These are phyloP conservation scores for Eonycteris spelaea DNA, from an alignment of 2,113 vertebrate species.

Conservation along the genomic window DNA sequence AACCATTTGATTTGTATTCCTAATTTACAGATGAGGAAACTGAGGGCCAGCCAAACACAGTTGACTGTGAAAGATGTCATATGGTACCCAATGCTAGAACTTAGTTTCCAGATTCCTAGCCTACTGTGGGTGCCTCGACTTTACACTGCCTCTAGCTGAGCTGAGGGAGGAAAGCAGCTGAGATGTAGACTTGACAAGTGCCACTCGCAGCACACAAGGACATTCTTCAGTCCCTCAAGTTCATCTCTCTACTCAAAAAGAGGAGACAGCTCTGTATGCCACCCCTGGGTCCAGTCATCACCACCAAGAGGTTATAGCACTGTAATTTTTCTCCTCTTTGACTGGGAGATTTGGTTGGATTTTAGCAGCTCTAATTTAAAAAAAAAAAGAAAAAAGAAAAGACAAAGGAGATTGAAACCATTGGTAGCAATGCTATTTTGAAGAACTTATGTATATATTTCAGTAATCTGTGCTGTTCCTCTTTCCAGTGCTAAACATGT, in stretches of 20 bases:
- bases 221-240: not conserved
- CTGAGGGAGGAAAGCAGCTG: not conserved
- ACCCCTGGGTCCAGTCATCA: not conserved
- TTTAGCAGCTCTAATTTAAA: not conserved
- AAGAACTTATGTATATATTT: not conserved
- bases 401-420: not conserved
- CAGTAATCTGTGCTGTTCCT: not conserved
- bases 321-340: not conserved
- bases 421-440: not conserved
- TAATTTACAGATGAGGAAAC: not conserved
- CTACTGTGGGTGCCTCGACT: fast-evolving
- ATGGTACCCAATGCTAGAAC: not conserved
- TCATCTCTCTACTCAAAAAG: not conserved
- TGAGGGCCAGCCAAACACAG: not conserved
- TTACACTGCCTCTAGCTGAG: fast-evolving
- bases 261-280: not conserved
- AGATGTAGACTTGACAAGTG: not conserved
- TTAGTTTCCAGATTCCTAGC: not conserved
- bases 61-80: not conserved
- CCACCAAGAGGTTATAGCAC: not conserved
- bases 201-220: not conserved
- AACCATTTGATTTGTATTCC: not conserved
- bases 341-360: not conserved
- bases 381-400: not conserved
- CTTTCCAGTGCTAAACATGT: not conserved